Evolutionary conservation across 2,113 vertebrate genomes (phyloP).

Genomic region (Myiagra hebetior): DNA sequence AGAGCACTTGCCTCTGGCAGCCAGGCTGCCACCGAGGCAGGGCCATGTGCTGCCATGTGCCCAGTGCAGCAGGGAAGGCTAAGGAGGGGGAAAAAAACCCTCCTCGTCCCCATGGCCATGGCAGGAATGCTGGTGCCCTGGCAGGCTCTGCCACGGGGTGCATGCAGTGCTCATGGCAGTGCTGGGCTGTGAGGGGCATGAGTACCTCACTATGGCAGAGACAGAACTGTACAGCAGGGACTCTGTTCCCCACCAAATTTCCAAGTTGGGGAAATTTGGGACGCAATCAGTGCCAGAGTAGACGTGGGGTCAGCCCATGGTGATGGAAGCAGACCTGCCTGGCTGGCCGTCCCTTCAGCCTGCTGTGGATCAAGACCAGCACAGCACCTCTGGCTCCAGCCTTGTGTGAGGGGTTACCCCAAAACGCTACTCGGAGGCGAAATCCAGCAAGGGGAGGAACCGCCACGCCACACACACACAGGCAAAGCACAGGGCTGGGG

Average conservation of each 20-base stretch:
- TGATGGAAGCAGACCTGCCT: background rate
- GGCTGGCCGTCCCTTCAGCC: background rate
- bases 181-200: background rate
- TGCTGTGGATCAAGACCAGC: background rate
- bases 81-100: background rate
- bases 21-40: background rate
- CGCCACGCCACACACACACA: background rate
- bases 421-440: background rate
- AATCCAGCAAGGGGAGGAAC: conserved; percentile 28
- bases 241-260: background rate
- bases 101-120: fast-evolving
- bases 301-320: background rate
- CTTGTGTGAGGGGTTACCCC: conserved; percentile 9
- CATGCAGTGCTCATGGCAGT: background rate
- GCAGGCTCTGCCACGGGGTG: background rate
- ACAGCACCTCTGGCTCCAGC: conserved; percentile 33
- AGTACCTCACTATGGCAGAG: conserved; percentile 4
- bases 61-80: background rate
- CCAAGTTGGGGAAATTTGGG: background rate
- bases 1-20: background rate
- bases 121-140: background rate
- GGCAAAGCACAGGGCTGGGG: conserved; percentile 3
- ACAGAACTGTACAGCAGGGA: background rate
- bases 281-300: background rate
- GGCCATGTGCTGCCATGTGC: background rate